These are phyloP conservation scores for Pogonomyrmex californicus DNA, from an alignment of 1,140 invertebrate genomes.

Conservation along the genomic window DNA sequence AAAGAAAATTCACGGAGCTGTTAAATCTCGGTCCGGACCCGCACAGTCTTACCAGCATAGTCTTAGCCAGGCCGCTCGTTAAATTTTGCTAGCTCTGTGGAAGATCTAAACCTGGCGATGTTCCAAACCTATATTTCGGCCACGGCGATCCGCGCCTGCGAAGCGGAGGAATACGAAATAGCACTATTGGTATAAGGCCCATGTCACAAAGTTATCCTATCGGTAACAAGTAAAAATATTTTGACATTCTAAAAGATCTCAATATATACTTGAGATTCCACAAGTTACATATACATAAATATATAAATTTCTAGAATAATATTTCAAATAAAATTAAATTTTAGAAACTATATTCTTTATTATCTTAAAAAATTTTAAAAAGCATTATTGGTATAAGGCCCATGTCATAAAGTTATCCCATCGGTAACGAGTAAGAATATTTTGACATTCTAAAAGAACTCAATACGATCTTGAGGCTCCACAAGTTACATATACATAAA, in stretches of 20 bases:
- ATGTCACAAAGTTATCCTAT: slow-evolving; percentile 24
- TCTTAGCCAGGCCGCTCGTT: slow-evolving; percentile 71
- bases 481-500: background rate
- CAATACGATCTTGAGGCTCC: too few relatives aligned
- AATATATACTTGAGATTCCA: too few relatives aligned
- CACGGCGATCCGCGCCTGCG: slow-evolving; percentile 47
- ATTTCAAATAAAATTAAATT: background rate
- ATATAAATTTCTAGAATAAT: background rate
- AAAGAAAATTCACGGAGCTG: slow-evolving; percentile 62
- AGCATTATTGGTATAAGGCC: slow-evolving; percentile 5
- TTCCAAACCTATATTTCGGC: slow-evolving; percentile 74
- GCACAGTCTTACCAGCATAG: slow-evolving; percentile 30
- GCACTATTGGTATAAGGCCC: background rate
- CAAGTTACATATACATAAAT: background rate
- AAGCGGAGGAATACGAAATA: slow-evolving; percentile 74
- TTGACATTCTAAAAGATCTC: background rate
- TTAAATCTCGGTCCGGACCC: slow-evolving; percentile 53
- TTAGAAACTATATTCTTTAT: background rate
- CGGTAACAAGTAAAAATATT: background rate
- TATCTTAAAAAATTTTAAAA: too few relatives aligned
- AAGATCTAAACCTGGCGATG: slow-evolving; percentile 71
- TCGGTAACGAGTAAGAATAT: background rate
- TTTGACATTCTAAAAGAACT: background rate
- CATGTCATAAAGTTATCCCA: slow-evolving; percentile 24
- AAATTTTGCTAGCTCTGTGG: slow-evolving; percentile 74